These are phyloP conservation scores for Agrotis ipsilon DNA, from an alignment of 2,888 invertebrate species.

Conservation along the genomic window DNA sequence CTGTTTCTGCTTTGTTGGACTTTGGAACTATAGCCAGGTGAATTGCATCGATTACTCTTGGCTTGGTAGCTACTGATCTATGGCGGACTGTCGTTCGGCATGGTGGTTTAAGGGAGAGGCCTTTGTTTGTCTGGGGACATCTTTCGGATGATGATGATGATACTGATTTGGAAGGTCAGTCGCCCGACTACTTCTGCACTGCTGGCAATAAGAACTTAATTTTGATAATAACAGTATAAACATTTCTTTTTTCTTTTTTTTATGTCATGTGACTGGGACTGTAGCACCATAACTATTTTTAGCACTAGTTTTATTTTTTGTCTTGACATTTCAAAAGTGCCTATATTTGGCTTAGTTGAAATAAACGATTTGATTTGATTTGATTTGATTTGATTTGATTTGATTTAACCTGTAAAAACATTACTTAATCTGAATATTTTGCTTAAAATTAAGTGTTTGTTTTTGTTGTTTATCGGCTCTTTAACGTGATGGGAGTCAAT, in stretches of 20 bases:
- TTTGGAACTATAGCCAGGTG: slow-evolving; percentile 18
- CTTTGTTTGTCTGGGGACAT: too few relatives aligned
- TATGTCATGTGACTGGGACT: too few relatives aligned
- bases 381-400: too few relatives aligned
- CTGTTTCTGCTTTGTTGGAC: slow-evolving; percentile 3
- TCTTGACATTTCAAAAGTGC: too few relatives aligned
- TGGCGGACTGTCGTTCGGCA: too few relatives aligned
- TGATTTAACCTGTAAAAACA: slow-evolving; percentile 13
- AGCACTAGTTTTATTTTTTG: too few relatives aligned
- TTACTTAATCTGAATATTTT: slow-evolving; percentile 12
- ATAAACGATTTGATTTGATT: too few relatives aligned
- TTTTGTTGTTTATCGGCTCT: slow-evolving; percentile 4
- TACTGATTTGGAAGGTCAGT: slow-evolving; percentile 17
- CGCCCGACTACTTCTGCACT: background rate
- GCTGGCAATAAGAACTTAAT: background rate
- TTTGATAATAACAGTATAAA: slow-evolving; percentile 34
- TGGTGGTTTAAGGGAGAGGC: too few relatives aligned
- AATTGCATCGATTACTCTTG: slow-evolving; percentile 9
- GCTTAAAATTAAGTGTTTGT: background rate
- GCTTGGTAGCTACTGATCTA: slow-evolving; percentile 10
- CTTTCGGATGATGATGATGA: too few relatives aligned
- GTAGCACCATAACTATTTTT: too few relatives aligned
- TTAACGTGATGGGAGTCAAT: slow-evolving; percentile 15
- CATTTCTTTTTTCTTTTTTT: too few relatives aligned
- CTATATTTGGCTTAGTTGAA: too few relatives aligned